Conservation (phyloP, 1,140 invertebrate species). For the Laupala kohalensis region DNA sequence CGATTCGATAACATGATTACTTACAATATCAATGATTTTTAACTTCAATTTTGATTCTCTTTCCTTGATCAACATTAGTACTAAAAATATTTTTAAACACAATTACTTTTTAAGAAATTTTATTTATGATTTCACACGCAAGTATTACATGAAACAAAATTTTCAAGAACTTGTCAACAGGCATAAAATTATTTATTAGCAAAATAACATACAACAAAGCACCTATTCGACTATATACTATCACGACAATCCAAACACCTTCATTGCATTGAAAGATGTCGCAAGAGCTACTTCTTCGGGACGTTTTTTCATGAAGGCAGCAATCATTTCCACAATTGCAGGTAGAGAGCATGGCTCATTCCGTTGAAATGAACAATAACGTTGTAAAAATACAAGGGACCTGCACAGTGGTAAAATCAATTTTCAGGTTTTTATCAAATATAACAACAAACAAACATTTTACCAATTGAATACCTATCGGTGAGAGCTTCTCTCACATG, state of each 20-base stretch:
- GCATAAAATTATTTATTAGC: no score
- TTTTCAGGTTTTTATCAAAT: constrained; percentile 17
- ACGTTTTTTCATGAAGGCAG: constrained; percentile 71
- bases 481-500: constrained; percentile 77
- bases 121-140: no score
- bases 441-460: background rate
- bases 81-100: no score
- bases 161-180: no score
- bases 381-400: constrained; percentile 46
- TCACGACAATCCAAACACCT: constrained; percentile 78
- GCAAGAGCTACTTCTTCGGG: constrained; percentile 83
- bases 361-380: constrained; percentile 88
- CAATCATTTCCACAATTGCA: constrained; percentile 85
- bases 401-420: constrained; percentile 17
- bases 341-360: constrained; percentile 91
- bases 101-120: no score
- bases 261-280: constrained; percentile 86
- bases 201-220: no score
- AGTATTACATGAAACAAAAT: no score
- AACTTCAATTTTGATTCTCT: no score
- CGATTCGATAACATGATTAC: no score
- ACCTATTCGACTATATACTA: constrained; percentile 19
- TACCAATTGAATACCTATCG: constrained; percentile 43
- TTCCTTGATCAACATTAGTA: no score
- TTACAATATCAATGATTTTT: no score